phyloP scores from a whole-genome alignment of 2,113 vertebrate genomes.

The Thymallus thymallus region DNA sequence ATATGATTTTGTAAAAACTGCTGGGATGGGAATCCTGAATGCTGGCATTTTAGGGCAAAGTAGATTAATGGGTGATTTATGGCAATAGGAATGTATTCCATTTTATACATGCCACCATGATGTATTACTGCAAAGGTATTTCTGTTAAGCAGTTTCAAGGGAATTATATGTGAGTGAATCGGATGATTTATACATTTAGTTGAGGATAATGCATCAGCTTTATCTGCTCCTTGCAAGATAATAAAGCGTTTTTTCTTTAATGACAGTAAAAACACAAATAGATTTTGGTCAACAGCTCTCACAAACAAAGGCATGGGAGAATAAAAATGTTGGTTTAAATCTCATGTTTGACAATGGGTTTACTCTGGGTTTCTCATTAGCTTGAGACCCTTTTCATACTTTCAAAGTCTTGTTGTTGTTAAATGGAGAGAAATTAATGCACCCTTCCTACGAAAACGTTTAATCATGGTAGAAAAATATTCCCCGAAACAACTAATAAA shows the following conservation, averaged over 20 bases:
- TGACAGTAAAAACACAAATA: constrained; percentile 3
- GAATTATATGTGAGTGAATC: constrained; percentile 18
- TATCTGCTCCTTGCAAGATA: constrained; percentile 25
- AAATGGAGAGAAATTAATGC: constrained; percentile 2
- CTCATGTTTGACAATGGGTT: not conserved
- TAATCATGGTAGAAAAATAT: not conserved
- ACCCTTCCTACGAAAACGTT: not conserved
- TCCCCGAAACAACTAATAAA: not conserved
- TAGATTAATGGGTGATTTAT: constrained; percentile 48
- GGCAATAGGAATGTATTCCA: constrained; percentile 28
- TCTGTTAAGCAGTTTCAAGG: constrained; percentile 22
- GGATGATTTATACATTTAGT: constrained; percentile 37
- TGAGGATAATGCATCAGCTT: constrained; percentile 21
- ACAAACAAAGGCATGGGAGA: not conserved
- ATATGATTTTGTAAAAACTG: constrained; percentile 3
- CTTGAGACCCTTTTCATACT: not conserved
- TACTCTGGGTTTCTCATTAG: not conserved
- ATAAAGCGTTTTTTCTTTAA: constrained; percentile 31
- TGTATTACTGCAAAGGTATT: constrained; percentile 28
- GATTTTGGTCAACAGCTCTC: constrained; percentile 7
- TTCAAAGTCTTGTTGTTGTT: not conserved
- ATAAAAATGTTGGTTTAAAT: not conserved
- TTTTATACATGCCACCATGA: constrained; percentile 40
- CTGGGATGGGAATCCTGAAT: constrained; percentile 14
- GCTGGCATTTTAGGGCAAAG: constrained; percentile 26